Evolutionary conservation across 2,888 invertebrate genomes (phyloP).

Genomic region (Cremastinae sp.): DNA sequence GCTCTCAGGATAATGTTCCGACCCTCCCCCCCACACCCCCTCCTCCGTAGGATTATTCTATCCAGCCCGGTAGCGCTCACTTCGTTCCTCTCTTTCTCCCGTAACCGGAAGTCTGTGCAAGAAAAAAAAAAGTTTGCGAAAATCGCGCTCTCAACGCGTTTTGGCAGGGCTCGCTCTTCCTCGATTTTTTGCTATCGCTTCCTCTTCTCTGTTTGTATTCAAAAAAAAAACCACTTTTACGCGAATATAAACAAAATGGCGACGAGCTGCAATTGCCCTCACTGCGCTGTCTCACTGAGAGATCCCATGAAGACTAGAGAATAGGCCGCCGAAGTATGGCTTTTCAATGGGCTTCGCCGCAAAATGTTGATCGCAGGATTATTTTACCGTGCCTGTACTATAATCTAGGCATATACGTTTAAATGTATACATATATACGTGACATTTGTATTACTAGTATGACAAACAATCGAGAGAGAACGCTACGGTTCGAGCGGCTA

Average conservation of each 20-base stretch:
- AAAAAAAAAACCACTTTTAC: constrained; percentile 77
- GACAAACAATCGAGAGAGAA: no score
- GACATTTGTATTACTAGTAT: no score
- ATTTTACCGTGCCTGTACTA: constrained; percentile 10
- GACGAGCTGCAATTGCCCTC: constrained; percentile 74
- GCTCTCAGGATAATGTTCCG: constrained; percentile 55
- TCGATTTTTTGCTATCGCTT: constrained; percentile 16
- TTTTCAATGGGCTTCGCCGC: constrained; percentile 46
- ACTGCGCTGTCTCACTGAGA: constrained; percentile 60
- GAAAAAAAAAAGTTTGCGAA: constrained; percentile 11
- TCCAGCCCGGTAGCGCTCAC: constrained; percentile 26
- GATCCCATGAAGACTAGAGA: constrained; percentile 61
- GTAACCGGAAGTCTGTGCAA: constrained; percentile 18
- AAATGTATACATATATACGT: no score
- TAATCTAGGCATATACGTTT: background rate
- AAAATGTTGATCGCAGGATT: constrained; percentile 22
- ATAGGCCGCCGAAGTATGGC: constrained; percentile 47
- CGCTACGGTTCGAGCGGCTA: no score
- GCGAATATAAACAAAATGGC: constrained; percentile 93
- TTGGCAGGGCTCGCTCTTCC: constrained; percentile 14
- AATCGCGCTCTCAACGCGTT: constrained; percentile 20
- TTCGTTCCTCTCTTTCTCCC: background rate
- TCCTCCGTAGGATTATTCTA: constrained; percentile 15
- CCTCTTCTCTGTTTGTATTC: constrained; percentile 17
- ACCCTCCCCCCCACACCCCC: constrained; percentile 18